Percentiles rank a stretch among this genome's conserved stretches.
Evolutionary conservation across 2,797 vertebrate genomes (phyloP).

Genomic region (Meriones psammophilus): DNA sequence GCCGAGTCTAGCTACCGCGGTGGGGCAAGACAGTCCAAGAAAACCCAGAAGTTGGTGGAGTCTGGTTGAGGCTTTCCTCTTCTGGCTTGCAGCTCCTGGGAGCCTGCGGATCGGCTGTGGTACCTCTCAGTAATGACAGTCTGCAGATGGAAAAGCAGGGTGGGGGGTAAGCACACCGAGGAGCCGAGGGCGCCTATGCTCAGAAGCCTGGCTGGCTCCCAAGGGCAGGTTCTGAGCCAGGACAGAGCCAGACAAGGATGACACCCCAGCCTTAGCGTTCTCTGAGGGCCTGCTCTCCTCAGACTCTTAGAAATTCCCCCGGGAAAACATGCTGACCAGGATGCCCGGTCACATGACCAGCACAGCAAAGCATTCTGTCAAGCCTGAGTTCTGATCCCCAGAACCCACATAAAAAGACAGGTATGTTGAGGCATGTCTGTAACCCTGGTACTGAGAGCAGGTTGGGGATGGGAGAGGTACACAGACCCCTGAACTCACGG

Average conservation of each 20-base stretch:
- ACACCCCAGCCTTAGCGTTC: neutral
- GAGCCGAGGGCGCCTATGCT: accelerated
- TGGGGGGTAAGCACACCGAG: accelerated
- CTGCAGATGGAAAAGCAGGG: neutral
- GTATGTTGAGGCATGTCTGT: neutral
- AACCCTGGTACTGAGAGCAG: neutral
- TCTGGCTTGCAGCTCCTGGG: neutral
- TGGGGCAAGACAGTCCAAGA: constrained; percentile 22
- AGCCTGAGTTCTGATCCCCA: neutral
- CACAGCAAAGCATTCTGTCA: neutral
- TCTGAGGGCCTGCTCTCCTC: neutral
- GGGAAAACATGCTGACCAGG: neutral
- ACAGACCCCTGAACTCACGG: neutral
- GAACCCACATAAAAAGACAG: neutral
- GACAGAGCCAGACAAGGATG: accelerated
- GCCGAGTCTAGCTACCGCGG: neutral
- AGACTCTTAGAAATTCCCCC: neutral
- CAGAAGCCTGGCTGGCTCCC: accelerated
- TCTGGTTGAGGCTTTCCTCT: neutral
- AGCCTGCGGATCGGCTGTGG: neutral
- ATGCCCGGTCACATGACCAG: too few relatives aligned
- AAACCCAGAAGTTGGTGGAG: neutral
- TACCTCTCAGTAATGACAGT: constrained; percentile 73
- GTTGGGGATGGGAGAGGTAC: neutral
- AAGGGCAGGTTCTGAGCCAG: accelerated